Evolutionary conservation across 2,797 vertebrate genomes (phyloP).

Genomic region (Pelobates cultripes): DNA sequence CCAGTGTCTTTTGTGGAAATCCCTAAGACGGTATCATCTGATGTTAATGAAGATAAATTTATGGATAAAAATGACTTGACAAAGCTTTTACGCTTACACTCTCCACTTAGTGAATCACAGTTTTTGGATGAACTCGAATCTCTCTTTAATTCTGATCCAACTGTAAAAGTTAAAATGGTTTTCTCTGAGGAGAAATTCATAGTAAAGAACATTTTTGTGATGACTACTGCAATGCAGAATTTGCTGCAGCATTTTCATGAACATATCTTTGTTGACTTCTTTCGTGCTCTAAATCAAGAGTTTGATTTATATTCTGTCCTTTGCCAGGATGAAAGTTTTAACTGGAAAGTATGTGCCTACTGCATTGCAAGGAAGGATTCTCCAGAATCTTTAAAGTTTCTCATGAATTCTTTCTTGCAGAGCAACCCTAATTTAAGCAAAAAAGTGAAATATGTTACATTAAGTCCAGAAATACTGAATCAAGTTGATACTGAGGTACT

Average conservation of each 20-base stretch:
- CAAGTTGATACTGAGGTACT: slow-evolving; percentile 17
- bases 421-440: slow-evolving; percentile 15
- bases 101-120: slow-evolving; percentile 42
- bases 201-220: slow-evolving; percentile 43
- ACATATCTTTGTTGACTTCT: slow-evolving; percentile 20
- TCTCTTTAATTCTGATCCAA: slow-evolving; percentile 45
- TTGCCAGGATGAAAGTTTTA: slow-evolving; percentile 49
- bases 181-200: slow-evolving; percentile 44
- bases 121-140: slow-evolving; percentile 49
- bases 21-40: not conserved
- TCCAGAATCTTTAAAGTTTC: slow-evolving; percentile 14
- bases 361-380: slow-evolving; percentile 34
- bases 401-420: slow-evolving; percentile 33
- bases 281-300: slow-evolving; percentile 41
- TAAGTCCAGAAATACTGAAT: slow-evolving; percentile 34
- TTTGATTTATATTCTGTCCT: slow-evolving; percentile 44
- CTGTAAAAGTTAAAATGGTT: slow-evolving; percentile 41
- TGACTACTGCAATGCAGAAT: slow-evolving; percentile 44
- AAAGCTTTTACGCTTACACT: slow-evolving; percentile 44
- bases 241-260: slow-evolving; percentile 35
- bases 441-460: slow-evolving; percentile 29
- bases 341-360: slow-evolving; percentile 39
- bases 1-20: slow-evolving; percentile 25
- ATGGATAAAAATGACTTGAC: slow-evolving; percentile 47
- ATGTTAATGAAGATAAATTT: slow-evolving; percentile 41